These are phyloP conservation scores for Galemys pyrenaicus DNA, from an alignment of 2,113 vertebrate species.

Conservation along the genomic window DNA sequence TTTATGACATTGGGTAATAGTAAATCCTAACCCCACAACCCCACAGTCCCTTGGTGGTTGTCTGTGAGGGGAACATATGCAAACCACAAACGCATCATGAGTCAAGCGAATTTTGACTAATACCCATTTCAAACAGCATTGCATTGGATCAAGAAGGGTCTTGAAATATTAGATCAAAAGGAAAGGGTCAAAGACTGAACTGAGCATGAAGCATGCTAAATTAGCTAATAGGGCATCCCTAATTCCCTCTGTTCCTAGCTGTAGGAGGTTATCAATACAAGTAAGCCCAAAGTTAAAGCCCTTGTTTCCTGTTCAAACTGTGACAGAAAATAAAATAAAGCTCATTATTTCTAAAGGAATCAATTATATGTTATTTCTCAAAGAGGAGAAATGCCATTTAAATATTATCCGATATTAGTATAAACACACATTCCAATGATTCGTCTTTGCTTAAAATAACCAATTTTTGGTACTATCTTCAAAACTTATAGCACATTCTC, in stretches of 20 bases:
- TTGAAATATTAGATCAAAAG: constrained; percentile 9
- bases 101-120: constrained; percentile 43
- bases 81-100: constrained; percentile 64
- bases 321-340: constrained; percentile 32
- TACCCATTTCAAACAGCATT: neutral
- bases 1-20: constrained; percentile 65
- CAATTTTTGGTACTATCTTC: neutral
- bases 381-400: neutral
- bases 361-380: neutral
- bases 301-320: neutral
- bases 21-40: neutral
- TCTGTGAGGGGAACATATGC: neutral
- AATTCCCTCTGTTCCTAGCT: neutral
- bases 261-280: neutral
- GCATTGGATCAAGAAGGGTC: neutral
- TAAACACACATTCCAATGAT: constrained; percentile 1
- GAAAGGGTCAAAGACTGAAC: neutral
- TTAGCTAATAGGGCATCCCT: neutral
- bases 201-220: neutral
- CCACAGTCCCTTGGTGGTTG: neutral
- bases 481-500: neutral
- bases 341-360: neutral
- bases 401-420: neutral
- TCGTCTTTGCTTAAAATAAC: neutral
- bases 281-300: neutral